Percentiles rank a stretch among this genome's conserved stretches.
These are phyloP conservation scores for Crotalus tigris DNA, from an alignment of 2,113 vertebrate species.

Conservation along the genomic window DNA sequence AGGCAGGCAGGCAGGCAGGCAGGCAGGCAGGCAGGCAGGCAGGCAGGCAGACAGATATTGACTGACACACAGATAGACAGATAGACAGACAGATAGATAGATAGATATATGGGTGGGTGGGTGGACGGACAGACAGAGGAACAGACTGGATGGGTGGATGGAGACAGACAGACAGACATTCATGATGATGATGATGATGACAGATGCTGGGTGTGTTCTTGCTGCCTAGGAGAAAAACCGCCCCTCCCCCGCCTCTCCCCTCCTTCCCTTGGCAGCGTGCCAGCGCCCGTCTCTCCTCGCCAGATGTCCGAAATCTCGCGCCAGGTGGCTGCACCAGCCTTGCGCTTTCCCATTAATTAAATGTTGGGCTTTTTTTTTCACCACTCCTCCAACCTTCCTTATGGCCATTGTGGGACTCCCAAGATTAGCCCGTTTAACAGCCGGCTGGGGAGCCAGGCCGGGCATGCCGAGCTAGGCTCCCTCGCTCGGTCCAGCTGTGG, in stretches of 20 bases:
- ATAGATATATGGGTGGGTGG: no score
- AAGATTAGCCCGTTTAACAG: not conserved
- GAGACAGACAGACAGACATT: no score
- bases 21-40: no score
- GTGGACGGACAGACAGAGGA: no score
- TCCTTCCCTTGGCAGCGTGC: not conserved
- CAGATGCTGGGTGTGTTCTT: not conserved
- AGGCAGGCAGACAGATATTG: no score
- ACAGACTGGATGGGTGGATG: no score
- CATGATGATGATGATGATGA: no score
- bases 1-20: no score
- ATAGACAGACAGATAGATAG: no score
- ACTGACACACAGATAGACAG: no score
- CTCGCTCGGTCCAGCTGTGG: not conserved
- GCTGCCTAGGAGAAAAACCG: not conserved
- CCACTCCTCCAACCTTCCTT: constrained; percentile 1
- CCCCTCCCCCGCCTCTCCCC: not conserved
- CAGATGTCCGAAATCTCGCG: constrained; percentile 2
- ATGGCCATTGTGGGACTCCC: constrained; percentile 7
- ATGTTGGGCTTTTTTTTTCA: not conserved
- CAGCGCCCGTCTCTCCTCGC: not conserved
- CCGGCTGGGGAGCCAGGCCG: not conserved
- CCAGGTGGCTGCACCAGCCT: constrained; percentile 3
- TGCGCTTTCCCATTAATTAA: not conserved
- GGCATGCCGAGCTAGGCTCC: not conserved